Evolutionary conservation across 2,888 invertebrate species (phyloP), one percentile per base, ranked within the genome.

Genomic region (Stictocephala bisonia): DNA sequence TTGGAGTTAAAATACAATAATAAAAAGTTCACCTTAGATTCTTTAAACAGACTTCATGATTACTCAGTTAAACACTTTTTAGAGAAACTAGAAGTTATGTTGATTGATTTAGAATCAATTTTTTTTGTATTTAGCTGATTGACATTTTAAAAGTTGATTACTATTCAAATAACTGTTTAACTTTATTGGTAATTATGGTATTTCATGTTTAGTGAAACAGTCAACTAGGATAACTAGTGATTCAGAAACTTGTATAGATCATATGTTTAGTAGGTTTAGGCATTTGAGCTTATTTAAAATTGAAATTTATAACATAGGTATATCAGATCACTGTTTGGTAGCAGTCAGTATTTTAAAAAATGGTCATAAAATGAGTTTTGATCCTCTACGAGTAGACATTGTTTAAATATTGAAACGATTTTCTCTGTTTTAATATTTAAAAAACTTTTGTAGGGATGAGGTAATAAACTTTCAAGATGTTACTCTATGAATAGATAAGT

Each of bases 241-340:
- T 44, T 44, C 44, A 44, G 44, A 35, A 35, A 6, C 44, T 44
- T 44, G 44, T 44, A n/a, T n/a, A 44, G 44, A 44, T 44, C 44
- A 44, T 44, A 18, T 44, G 3, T 44, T 44, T 11, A 44, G 44
- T 44, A 44, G 44, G 18, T 44, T 44, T 44, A 44, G 18, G 44
- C 3, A 44, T 44, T 44, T 44, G 18, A 13, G 18, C 44, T 44
- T 3, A 44, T 44, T 44, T 44, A 44, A 44, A 44, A 44, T 44
- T 15, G 44, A 44, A 44, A 44, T 44, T 6, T 44, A 18, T 44
- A 44, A 44, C 11, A 15, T 44, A 18, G 44, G 44, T 44, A 13
- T 44, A 6, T 44, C 44, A 44, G 44, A 44, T 44, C 44, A 44
- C 11, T 44, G 44, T 44, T 35, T 35, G 35, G 11, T 35, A 9